Conservation (phyloP, 2,113 vertebrate species). For the Cettia cetti region DNA sequence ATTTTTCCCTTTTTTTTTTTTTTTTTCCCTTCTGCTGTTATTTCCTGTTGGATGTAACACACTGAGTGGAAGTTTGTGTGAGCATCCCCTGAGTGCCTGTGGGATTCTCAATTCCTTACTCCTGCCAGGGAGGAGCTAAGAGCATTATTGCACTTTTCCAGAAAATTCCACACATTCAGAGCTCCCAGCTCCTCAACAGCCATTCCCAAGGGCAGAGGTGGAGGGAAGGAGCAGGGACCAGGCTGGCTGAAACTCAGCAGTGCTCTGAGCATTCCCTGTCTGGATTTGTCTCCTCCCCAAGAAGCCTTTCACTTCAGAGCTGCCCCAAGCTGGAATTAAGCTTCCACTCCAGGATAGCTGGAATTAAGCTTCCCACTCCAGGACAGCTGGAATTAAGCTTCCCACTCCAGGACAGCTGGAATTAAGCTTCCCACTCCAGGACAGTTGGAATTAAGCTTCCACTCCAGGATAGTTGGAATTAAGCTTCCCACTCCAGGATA, state of each 20-base stretch:
- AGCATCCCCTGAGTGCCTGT: not conserved
- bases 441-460: too few relatives aligned
- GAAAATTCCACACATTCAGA: not conserved
- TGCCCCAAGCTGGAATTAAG: not conserved
- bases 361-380: not conserved
- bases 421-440: not conserved
- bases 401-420: not conserved
- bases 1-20: not conserved
- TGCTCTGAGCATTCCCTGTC: rapidly evolving
- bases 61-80: not conserved
- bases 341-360: not conserved
- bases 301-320: not conserved
- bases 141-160: not conserved
- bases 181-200: rapidly evolving
- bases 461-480: not conserved
- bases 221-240: not conserved
- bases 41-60: rapidly evolving
- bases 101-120: not conserved
- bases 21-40: not conserved
- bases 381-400: not conserved
- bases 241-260: too few relatives aligned
- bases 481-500: not conserved
- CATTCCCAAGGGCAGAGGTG: not conserved
- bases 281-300: not conserved
- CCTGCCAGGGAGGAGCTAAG: not conserved